phyloP scores from a whole-genome alignment of 1,140 invertebrate species.

The Leptinotarsa lineolata region DNA sequence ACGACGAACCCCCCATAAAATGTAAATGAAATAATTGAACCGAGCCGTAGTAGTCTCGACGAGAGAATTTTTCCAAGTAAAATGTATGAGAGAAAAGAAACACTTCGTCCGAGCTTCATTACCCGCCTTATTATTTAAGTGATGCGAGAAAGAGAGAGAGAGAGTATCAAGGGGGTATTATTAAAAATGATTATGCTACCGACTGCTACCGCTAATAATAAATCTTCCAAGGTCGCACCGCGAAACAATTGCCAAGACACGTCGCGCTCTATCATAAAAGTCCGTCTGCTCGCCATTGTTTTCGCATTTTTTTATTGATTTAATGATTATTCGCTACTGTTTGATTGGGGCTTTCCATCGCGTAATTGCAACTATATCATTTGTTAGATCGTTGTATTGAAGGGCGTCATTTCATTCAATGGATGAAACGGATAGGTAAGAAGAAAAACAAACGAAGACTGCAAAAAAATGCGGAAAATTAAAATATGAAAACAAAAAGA shows the following conservation, averaged over 20 bases:
- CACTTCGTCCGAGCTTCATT: not conserved
- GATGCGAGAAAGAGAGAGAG: not conserved
- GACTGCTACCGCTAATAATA: slow-evolving; percentile 6
- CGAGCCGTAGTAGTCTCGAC: no score
- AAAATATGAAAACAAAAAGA: no score
- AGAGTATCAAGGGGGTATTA: not conserved
- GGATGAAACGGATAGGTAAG: no score
- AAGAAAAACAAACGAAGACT: no score
- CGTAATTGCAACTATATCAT: no score
- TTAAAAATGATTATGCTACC: slow-evolving; percentile 6
- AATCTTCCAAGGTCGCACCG: slow-evolving; percentile 13
- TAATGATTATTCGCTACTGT: not conserved
- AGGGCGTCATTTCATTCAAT: no score
- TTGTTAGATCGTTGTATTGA: no score
- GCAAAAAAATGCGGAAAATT: no score
- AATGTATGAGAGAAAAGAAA: not conserved
- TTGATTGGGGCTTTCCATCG: not conserved
- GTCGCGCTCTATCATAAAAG: not conserved
- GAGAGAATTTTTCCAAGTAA: not conserved
- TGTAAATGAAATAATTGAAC: no score
- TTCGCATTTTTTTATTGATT: not conserved
- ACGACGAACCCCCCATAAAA: no score
- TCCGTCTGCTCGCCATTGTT: not conserved
- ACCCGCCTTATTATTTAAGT: not conserved
- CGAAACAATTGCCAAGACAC: slow-evolving; percentile 17